Conservation (phyloP, 2,888 invertebrate species). For the Embidobia sp. region DNA sequence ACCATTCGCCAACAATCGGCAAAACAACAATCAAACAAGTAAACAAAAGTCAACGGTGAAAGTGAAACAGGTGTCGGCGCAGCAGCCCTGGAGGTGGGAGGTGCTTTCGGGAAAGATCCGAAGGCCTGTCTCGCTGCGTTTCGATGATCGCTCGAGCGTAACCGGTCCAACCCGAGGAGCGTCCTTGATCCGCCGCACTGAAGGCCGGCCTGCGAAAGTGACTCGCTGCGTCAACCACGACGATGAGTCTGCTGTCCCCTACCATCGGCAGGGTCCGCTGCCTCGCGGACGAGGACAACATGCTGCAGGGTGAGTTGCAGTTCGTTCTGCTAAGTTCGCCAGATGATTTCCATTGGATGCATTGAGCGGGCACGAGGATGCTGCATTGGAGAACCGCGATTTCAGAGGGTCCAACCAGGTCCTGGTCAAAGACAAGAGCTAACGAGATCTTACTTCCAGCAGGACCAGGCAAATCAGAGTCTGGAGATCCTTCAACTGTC, state of each 20-base stretch:
- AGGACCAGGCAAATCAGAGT: no score
- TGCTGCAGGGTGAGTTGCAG: constrained; percentile 82
- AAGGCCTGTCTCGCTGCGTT: constrained; percentile 19
- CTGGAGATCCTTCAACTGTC: no score
- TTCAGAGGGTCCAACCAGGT: no score
- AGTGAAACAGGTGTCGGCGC: constrained; percentile 54
- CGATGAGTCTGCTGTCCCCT: constrained; percentile 78
- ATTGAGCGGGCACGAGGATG: no score
- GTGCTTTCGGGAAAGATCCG: constrained; percentile 44
- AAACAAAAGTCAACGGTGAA: constrained; percentile 27
- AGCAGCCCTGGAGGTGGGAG: constrained; percentile 20
- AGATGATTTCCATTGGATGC: no score
- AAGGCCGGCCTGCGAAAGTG: constrained; percentile 58
- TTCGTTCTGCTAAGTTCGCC: no score
- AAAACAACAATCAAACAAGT: neutral
- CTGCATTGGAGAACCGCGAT: no score
- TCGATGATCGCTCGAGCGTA: constrained; percentile 51
- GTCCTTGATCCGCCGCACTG: constrained; percentile 57
- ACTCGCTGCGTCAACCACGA: constrained; percentile 34
- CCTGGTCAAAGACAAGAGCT: no score
- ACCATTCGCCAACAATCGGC: no score
- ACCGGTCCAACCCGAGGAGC: constrained; percentile 40
- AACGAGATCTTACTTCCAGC: no score
- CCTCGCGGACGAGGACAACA: constrained; percentile 80
- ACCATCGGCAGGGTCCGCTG: constrained; percentile 75